Conservation (phyloP, 2,113 vertebrate species). For the Pteruthius melanotis region DNA sequence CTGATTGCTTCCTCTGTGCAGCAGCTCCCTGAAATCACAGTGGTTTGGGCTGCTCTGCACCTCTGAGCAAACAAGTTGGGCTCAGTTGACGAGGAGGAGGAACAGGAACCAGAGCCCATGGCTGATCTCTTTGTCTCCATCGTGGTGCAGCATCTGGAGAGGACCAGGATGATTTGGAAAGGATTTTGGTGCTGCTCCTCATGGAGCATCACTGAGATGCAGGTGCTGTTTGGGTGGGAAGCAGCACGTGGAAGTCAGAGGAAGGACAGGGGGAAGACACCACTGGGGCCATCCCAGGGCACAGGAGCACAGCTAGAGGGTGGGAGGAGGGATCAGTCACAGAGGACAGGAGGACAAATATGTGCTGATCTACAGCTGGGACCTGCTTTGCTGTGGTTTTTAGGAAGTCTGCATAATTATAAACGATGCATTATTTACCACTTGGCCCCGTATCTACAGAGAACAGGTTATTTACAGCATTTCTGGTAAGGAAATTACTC, state of each 20-base stretch:
- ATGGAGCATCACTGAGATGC: background rate
- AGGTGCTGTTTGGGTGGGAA: background rate
- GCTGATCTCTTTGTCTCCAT: background rate
- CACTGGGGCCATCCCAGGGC: background rate
- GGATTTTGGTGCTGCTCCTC: background rate
- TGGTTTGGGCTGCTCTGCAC: background rate
- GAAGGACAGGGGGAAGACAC: background rate
- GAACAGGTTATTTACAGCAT: background rate
- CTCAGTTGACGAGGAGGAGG: background rate
- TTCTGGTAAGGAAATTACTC: background rate
- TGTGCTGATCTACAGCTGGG: background rate
- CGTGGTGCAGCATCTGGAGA: background rate
- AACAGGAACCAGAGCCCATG: background rate
- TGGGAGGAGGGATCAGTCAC: background rate
- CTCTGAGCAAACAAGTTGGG: background rate
- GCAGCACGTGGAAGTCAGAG: background rate
- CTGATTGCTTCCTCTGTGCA: accelerated
- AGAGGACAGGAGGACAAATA: background rate
- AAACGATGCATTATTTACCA: background rate
- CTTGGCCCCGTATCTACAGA: background rate
- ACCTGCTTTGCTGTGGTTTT: background rate
- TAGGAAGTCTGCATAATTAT: background rate
- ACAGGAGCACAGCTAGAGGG: background rate
- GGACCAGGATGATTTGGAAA: background rate
- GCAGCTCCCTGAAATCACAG: background rate